Percentiles rank a stretch among this genome's conserved stretches.
Conservation (phyloP, 92 coral and sea anemone genomes). For the Plumapathes pennacea region DNA sequence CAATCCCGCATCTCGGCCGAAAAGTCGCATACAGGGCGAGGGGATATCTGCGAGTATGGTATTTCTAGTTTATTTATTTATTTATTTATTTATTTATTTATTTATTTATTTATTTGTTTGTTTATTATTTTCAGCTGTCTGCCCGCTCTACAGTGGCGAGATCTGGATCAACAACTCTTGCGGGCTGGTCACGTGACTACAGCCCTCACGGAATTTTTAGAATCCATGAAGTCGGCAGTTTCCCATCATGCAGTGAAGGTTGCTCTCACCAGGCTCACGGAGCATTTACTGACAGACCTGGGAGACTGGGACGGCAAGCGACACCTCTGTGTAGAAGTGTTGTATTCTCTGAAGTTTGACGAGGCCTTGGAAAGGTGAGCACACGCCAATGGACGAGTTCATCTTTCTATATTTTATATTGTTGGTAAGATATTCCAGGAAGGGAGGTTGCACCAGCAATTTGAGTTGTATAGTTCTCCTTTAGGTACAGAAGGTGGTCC, state of each 20-base stretch:
- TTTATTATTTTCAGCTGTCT: slow-evolving; percentile 38
- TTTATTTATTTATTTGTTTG: neutral
- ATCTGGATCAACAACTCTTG: slow-evolving; percentile 62
- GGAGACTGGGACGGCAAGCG: slow-evolving; percentile 17
- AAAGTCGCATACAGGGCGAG: no score
- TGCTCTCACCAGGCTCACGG: slow-evolving; percentile 57
- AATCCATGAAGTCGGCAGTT: slow-evolving; percentile 59
- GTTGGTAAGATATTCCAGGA: no score
- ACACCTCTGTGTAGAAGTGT: slow-evolving; percentile 43
- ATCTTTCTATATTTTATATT: no score
- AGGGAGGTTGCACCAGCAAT: no score
- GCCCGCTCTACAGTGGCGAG: slow-evolving; percentile 66
- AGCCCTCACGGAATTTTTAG: slow-evolving; percentile 56
- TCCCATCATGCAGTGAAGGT: slow-evolving; percentile 77
- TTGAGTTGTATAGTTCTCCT: no score
- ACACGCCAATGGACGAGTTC: no score
- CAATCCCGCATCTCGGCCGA: no score
- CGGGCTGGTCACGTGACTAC: slow-evolving; percentile 45
- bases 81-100: neutral
- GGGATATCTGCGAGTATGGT: neutral
- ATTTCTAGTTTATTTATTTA: neutral
- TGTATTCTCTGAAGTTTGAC: slow-evolving; percentile 75
- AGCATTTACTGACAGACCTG: slow-evolving; percentile 69
- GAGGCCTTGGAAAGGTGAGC: slow-evolving; percentile 83
- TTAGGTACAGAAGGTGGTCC: no score